phyloP scores from a whole-genome alignment of 2,113 vertebrate species.

The Asarcornis scutulata region DNA sequence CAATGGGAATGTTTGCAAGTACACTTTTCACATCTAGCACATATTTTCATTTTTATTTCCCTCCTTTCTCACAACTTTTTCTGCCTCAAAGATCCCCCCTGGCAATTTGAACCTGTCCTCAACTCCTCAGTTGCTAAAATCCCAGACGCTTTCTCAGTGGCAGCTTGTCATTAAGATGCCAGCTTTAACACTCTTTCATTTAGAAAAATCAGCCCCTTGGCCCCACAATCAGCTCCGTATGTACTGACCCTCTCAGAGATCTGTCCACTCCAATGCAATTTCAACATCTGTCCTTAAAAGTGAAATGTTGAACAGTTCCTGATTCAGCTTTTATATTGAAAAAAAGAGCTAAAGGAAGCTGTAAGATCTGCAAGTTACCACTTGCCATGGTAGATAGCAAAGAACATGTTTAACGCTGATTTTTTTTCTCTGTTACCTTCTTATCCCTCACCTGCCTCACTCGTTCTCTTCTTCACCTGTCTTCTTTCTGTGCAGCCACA shows the following conservation, averaged over 20 bases:
- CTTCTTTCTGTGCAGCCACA: background rate
- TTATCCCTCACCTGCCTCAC: background rate
- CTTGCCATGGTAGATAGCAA: background rate
- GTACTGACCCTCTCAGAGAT: conserved; percentile 44
- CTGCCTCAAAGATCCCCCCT: conserved; percentile 40
- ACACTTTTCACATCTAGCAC: background rate
- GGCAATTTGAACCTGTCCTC: conserved; percentile 62
- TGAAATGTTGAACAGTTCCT: background rate
- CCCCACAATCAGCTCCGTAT: conserved; percentile 25
- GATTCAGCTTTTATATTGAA: conserved; percentile 3
- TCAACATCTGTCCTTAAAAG: conserved; percentile 9
- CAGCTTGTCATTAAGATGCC: conserved; percentile 60
- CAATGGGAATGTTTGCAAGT: background rate
- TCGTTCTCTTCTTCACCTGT: background rate
- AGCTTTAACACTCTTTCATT: conserved; percentile 51
- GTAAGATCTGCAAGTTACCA: background rate
- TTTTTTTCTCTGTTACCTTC: background rate
- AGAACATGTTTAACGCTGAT: background rate
- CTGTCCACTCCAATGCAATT: conserved; percentile 18
- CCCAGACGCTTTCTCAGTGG: conserved; percentile 47
- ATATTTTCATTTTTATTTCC: conserved; percentile 14
- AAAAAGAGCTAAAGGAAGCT: conserved; percentile 15
- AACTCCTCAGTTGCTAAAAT: conserved; percentile 52
- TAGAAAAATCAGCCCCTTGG: conserved; percentile 45
- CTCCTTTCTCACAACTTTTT: conserved; percentile 20